Evolutionary conservation across 2,113 vertebrate genomes (phyloP), one percentile per base, ranked within the genome.

Genomic region (Myrmophylax atrothorax): DNA sequence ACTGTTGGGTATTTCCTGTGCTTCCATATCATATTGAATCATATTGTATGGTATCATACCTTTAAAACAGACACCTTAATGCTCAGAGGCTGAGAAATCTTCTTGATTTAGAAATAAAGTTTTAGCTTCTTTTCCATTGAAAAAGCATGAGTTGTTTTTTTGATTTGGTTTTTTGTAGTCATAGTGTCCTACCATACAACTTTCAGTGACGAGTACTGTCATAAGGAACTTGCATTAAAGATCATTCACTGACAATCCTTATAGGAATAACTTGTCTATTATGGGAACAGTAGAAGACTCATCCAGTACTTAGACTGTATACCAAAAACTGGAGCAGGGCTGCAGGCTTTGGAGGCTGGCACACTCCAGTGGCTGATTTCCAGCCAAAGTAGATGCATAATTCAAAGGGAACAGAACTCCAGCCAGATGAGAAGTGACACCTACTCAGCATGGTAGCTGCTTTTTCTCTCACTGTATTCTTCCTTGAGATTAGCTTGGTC

Each of bases 91-190:
- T 64, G 14, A 44, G 20, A 42, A 53, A 55, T 5, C 7, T 67
- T 2, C 9, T 59, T 84, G 66, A 67, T 33, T 50, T 50, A 35
- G 3, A 5, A 97, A 97, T 96, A 94, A 97, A 97, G 35, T 52
- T 69, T 89, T 84, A 18, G 1, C 38, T 74, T 66, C 7, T 31
- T 77, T 86, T 87, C 23, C 10, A 4, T 42, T 72, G 33, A 70
- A 81, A 64, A 87, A 63, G 4, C 9, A 3, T 4, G 20, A 63
- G 26, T 14, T 47, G 10, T 52, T 93, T 19, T 72, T 55, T 60
- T 69, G n/a, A 35, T 84, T 60, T 69, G 26, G 2, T 70, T 14
- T 35, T 83, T 52, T 33, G 23, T 47, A 47, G 19, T 10, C 67
- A 59, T 29, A 58, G 44, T 16, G 6, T 50, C 24, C 23, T 42